Percentiles rank a stretch among this genome's conserved stretches.
Conservation (phyloP, 2,888 invertebrate genomes). For the Mesorhabditis sp. region DNA sequence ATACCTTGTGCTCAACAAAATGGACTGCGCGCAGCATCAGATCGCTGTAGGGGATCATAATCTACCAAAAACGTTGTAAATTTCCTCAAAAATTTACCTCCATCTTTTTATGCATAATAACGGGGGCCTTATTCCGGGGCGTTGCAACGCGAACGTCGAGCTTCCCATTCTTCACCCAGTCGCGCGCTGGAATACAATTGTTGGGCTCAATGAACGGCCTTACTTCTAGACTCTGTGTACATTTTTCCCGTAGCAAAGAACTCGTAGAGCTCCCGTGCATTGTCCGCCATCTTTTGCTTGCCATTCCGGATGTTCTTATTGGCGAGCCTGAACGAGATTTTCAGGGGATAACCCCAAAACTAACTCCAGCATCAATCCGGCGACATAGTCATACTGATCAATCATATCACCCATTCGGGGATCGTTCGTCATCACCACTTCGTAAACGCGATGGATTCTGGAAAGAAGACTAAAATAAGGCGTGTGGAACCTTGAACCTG, state of each 20-base stretch:
- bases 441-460: slow-evolving; percentile 21
- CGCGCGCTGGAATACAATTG: not conserved
- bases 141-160: slow-evolving; percentile 5
- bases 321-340: slow-evolving; percentile 5
- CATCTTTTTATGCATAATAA: slow-evolving; percentile 9
- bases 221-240: slow-evolving; percentile 7
- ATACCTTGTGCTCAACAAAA: not conserved
- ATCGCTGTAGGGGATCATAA: not conserved
- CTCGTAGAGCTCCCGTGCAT: slow-evolving; percentile 10
- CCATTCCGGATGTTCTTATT: slow-evolving; percentile 8
- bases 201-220: not conserved
- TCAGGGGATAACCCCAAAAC: slow-evolving; percentile 3
- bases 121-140: slow-evolving; percentile 13
- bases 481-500: slow-evolving; percentile 11
- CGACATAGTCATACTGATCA: slow-evolving; percentile 42
- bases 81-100: slow-evolving; percentile 5
- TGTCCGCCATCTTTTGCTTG: not conserved
- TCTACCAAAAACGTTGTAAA: not conserved
- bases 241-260: slow-evolving; percentile 12
- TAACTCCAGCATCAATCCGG: slow-evolving; percentile 29
- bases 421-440: slow-evolving; percentile 20
- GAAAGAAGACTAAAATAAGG: slow-evolving; percentile 4
- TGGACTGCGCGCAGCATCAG: not conserved
- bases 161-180: slow-evolving; percentile 9
- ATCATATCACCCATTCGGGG: slow-evolving; percentile 20